Base-by-base conservation (phyloP, 2,888 invertebrate species). In the Tridacna crocea region DNA sequence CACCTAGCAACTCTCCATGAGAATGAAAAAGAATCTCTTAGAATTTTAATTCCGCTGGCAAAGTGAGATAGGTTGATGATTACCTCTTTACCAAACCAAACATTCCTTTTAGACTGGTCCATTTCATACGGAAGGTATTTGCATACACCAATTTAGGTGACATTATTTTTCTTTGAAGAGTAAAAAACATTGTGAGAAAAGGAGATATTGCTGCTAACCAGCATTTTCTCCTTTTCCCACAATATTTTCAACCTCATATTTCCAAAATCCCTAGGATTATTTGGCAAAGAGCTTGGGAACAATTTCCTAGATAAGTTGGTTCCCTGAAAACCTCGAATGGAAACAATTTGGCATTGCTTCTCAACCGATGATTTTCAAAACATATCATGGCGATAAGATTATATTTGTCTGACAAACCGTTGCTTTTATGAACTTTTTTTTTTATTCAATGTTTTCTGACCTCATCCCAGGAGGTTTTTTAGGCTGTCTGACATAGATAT, bases 21-120 rank as follows among this genome's bases (percentile, higher is more conserved):
- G 83, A 82, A 78, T 73, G 80, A 82, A 84, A n/a, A 76, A 77
- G 76, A 79, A 82, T 84, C 86, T 86, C 86, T 73, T 47, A 82
- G 86, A 83, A 82, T 75, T 80, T 81, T 80, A 81, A 83, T 82
- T 82, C 80, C 83, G 70, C 78, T 72, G 75, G 81, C 76, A 83
- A 80, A 80, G 75, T 55, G 70, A 82, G 86, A 84, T 86, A 86
- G 74, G 75, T 72, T 68, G 26, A 60, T 84, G 86, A 86, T 86
- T 84, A 83, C 82, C 36, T 36, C 36, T 36, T 36, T 36, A 36
- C 36, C 36, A 36, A 36, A 36, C 36, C 8, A 36, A 2, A 8
- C 2, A 36, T 4, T 36, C 36, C 36, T 36, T 36, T 36, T 36
- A 36, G 36, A 36, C 36, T 36, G 8, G 36, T 36, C 36, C 36